Percentiles rank a stretch among this genome's conserved stretches.
Conservation (phyloP, 2,888 invertebrate genomes). For the Philopedon plagiatum region DNA sequence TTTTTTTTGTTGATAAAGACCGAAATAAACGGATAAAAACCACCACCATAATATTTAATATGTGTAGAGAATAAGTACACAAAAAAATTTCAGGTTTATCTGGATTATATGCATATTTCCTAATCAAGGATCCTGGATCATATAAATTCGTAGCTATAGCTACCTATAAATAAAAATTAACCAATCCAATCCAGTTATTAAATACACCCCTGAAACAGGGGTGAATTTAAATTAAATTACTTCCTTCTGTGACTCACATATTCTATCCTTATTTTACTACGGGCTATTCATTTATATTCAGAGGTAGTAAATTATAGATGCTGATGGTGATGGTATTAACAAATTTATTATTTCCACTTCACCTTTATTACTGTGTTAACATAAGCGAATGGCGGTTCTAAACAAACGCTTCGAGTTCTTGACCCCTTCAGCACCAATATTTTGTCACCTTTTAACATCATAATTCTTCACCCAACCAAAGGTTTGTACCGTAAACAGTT, state of each 20-base stretch:
- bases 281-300: background rate
- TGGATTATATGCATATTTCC: too few species aligned
- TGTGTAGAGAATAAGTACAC: too few species aligned
- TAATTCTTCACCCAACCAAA: background rate
- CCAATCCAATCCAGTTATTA: too few species aligned
- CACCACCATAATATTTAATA: too few species aligned
- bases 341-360: background rate
- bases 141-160: too few species aligned
- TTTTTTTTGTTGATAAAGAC: too few species aligned
- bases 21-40: too few species aligned
- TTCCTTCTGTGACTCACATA: background rate
- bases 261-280: background rate
- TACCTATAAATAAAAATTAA: too few species aligned
- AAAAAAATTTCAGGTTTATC: too few species aligned
- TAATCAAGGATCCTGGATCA: too few species aligned
- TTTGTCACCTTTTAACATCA: conserved; percentile 20
- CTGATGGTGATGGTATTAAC: background rate
- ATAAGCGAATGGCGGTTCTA: background rate
- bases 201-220: background rate
- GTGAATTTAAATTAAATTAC: background rate
- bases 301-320: background rate
- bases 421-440: conserved; percentile 1
- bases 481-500: background rate
- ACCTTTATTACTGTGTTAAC: background rate
- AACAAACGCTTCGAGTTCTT: background rate